Conservation (phyloP, 2,888 invertebrate genomes). For the Lithosia quadra region DNA sequence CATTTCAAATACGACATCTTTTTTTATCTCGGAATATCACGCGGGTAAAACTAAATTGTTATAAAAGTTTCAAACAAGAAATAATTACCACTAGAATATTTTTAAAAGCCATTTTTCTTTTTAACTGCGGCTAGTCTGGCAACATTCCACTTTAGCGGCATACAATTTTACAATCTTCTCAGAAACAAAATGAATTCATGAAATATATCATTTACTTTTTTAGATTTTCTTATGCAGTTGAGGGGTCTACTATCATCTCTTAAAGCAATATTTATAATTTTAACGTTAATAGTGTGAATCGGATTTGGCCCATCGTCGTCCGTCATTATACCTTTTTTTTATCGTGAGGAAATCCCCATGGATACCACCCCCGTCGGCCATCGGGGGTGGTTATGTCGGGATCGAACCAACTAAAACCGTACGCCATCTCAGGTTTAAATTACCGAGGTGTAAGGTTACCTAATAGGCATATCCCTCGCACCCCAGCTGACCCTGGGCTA, state of each 20-base stretch:
- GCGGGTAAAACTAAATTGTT: neutral
- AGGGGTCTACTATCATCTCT: neutral
- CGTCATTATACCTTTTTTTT: too few species aligned
- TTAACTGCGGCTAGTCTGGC: constrained; percentile 1
- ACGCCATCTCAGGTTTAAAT: too few species aligned
- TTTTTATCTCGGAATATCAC: neutral
- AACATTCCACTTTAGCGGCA: constrained; percentile 2
- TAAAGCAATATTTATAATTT: neutral
- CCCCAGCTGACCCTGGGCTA: too few species aligned
- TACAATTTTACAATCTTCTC: constrained; percentile 4
- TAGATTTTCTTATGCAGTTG: neutral
- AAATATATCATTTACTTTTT: neutral
- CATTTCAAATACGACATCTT: neutral
- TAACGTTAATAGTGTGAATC: too few species aligned
- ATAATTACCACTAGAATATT: neutral
- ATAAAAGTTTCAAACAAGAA: neutral
- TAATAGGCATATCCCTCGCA: too few species aligned
- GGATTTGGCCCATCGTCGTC: too few species aligned
- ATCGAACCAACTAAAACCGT: too few species aligned
- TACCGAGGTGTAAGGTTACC: too few species aligned
- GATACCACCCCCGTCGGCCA: too few species aligned
- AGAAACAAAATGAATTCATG: neutral
- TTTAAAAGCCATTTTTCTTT: neutral
- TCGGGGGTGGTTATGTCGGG: too few species aligned
- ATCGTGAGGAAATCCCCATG: too few species aligned